Evolutionary conservation across 2,888 invertebrate species (phyloP).

Genomic region (Ormia ochracea): DNA sequence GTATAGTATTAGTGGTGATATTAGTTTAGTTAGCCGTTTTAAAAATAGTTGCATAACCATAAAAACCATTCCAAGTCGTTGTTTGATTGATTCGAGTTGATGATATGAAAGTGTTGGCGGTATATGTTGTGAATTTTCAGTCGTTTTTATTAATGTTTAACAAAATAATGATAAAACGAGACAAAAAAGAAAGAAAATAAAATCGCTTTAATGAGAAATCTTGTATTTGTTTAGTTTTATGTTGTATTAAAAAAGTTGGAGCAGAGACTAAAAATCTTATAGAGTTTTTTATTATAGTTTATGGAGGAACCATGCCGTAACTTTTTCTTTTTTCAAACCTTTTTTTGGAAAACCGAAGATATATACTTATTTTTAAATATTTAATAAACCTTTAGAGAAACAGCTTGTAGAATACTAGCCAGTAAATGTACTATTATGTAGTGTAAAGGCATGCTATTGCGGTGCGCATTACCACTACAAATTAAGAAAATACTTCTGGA

Average conservation of each 20-base stretch:
- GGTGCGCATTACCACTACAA: too few relatives aligned
- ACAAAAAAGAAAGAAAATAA: constrained; percentile 64
- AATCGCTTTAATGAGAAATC: constrained; percentile 36
- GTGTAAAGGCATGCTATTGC: too few relatives aligned
- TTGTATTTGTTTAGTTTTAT: constrained; percentile 22
- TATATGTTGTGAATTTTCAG: constrained; percentile 50
- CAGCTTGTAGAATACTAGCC: too few relatives aligned
- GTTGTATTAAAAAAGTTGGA: neutral
- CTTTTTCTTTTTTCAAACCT: neutral
- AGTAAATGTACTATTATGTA: too few relatives aligned
- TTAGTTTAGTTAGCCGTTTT: constrained; percentile 5
- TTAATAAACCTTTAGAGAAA: too few relatives aligned
- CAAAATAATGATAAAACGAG: constrained; percentile 31
- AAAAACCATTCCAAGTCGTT: constrained; percentile 56
- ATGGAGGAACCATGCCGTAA: neutral
- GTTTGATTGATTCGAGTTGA: constrained; percentile 48
- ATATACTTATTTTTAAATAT: too few relatives aligned
- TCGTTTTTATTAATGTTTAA: constrained; percentile 24
- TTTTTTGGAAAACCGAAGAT: too few relatives aligned
- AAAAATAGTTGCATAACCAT: constrained; percentile 48
- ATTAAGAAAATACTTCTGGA: too few relatives aligned
- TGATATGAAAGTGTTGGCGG: constrained; percentile 40
- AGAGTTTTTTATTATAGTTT: neutral
- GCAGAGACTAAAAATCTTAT: neutral
- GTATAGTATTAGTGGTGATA: neutral